Percentiles rank a stretch among this genome's conserved stretches.
These are phyloP conservation scores for Brachionus rubens DNA, from an alignment of 1,140 invertebrate species.

Conservation along the genomic window DNA sequence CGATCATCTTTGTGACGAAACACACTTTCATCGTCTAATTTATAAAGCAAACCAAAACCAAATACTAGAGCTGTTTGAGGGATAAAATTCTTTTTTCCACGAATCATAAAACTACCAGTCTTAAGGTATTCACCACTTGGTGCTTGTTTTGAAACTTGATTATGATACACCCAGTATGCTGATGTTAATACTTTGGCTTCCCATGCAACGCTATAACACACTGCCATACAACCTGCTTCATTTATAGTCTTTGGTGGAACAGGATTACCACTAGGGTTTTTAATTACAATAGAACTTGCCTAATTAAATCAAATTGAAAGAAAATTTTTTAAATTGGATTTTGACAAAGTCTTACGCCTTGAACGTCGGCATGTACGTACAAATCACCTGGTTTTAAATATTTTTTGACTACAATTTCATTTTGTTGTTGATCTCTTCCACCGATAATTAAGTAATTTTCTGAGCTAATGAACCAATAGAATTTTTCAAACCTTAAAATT, in stretches of 20 bases:
- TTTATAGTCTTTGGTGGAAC: conserved; percentile 88
- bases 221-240: conserved; percentile 93
- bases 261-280: conserved; percentile 71
- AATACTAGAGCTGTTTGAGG: conserved; percentile 84
- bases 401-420: conserved; percentile 91
- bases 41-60: conserved; percentile 88
- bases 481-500: conserved; percentile 91
- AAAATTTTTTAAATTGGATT: no score
- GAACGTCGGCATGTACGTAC: conserved; percentile 73
- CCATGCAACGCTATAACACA: conserved; percentile 94
- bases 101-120: conserved; percentile 94
- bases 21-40: conserved; percentile 53
- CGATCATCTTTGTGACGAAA: conserved; percentile 25
- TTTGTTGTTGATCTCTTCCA: conserved; percentile 94
- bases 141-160: conserved; percentile 96
- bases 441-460: conserved; percentile 95
- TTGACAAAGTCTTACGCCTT: conserved; percentile 82
- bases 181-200: conserved; percentile 88
- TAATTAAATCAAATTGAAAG: no score
- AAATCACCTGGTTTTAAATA: conserved; percentile 70
- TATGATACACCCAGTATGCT: conserved; percentile 91
- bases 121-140: conserved; percentile 93
- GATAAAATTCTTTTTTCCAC: conserved; percentile 92
- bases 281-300: conserved; percentile 70
- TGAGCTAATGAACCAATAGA: conserved; percentile 97